phyloP scores from a whole-genome alignment of 2,888 invertebrate species.

The Bombylius major region DNA sequence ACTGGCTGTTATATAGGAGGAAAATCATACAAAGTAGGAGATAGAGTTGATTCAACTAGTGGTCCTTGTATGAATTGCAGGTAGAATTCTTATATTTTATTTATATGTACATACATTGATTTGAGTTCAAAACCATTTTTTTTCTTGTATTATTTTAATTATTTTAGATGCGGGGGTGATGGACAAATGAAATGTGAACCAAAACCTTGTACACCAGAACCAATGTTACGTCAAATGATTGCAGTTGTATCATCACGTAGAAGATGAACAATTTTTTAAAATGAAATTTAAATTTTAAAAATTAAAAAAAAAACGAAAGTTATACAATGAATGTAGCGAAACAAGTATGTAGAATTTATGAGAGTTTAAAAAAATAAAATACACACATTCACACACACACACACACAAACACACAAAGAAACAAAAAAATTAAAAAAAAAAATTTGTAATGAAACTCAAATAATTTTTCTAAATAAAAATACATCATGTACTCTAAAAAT shows the following conservation, averaged over 20 bases:
- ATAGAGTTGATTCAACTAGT: constrained; percentile 71
- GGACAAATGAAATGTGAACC: constrained; percentile 94
- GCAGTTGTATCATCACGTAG: constrained; percentile 63
- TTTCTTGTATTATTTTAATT: neutral
- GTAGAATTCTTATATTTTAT: constrained; percentile 40
- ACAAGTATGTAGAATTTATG: too few relatives aligned
- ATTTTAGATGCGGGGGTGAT: constrained; percentile 72
- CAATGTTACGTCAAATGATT: constrained; percentile 82
- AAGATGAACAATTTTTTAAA: constrained; percentile 40
- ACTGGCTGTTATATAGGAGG: constrained; percentile 80
- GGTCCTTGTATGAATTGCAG: constrained; percentile 90
- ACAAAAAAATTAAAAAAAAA: too few relatives aligned
- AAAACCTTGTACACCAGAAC: constrained; percentile 77
- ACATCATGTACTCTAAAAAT: neutral
- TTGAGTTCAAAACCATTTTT: neutral
- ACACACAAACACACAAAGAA: too few relatives aligned
- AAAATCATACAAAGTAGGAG: constrained; percentile 73
- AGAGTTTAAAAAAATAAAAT: too few relatives aligned
- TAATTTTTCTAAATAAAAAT: too few relatives aligned
- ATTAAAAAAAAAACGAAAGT: too few relatives aligned
- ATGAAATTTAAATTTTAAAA: too few relatives aligned
- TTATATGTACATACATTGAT: neutral
- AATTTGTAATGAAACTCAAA: too few relatives aligned
- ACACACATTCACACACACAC: too few relatives aligned
- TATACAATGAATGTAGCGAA: too few relatives aligned